These are phyloP conservation scores for Mola mola DNA, from an alignment of 2,113 vertebrate species.

Conservation along the genomic window DNA sequence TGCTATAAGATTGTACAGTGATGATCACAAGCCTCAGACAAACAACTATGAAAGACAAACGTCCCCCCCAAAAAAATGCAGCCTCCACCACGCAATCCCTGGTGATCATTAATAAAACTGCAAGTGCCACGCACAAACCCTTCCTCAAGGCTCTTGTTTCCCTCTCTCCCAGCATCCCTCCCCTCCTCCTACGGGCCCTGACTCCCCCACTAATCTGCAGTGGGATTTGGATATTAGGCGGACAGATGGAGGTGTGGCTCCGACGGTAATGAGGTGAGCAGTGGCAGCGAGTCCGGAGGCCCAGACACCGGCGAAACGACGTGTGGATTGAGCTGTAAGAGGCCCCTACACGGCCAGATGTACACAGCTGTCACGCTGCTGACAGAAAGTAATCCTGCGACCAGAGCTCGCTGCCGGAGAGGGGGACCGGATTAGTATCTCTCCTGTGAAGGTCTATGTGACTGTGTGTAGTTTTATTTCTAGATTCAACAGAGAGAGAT, in stretches of 20 bases:
- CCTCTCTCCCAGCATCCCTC: background rate
- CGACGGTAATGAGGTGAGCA: conserved; percentile 73
- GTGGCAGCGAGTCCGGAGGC: conserved; percentile 67
- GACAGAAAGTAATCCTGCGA: conserved; percentile 70
- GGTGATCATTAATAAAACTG: conserved; percentile 56
- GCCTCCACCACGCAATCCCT: conserved; percentile 33
- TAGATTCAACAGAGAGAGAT: too few relatives aligned
- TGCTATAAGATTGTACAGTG: too few relatives aligned
- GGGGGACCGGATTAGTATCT: conserved; percentile 21
- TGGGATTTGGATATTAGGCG: conserved; percentile 65
- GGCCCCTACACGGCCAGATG: conserved; percentile 75
- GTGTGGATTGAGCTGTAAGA: conserved; percentile 79
- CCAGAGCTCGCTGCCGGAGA: conserved; percentile 24
- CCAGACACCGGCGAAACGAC: conserved; percentile 66
- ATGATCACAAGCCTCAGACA: too few relatives aligned
- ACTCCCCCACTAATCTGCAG: conserved; percentile 57
- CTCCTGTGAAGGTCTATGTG: conserved; percentile 18
- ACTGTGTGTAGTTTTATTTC: background rate
- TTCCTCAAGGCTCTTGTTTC: conserved; percentile 52
- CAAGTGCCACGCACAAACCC: conserved; percentile 39
- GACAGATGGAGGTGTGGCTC: conserved; percentile 73
- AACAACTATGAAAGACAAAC: too few relatives aligned
- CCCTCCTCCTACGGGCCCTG: background rate
- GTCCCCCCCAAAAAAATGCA: too few relatives aligned
- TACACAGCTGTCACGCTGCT: conserved; percentile 77